Conservation (phyloP, 2,888 invertebrate species). For the Tetragonula carbonaria region DNA sequence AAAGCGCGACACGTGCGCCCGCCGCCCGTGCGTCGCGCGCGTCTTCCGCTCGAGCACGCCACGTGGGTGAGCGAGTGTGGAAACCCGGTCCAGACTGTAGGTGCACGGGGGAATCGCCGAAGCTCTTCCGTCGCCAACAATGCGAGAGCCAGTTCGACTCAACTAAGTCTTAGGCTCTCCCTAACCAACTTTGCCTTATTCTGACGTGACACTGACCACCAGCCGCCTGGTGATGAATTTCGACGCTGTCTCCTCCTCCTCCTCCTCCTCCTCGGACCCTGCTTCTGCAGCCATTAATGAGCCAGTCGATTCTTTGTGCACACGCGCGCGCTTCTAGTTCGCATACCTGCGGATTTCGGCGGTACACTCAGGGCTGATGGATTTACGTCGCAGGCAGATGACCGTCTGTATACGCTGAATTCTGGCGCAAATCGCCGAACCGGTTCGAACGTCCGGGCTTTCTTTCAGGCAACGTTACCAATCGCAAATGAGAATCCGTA, state of each 20-base stretch:
- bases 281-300: not conserved
- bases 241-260: not conserved
- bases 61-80: conserved; percentile 40
- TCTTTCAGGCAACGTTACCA: too few relatives aligned
- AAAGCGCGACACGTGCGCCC: conserved; percentile 76
- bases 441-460: too few relatives aligned
- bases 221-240: conserved; percentile 23
- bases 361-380: not conserved
- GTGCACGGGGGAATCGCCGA: not conserved
- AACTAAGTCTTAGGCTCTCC: not conserved
- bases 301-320: not conserved
- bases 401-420: too few relatives aligned
- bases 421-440: too few relatives aligned
- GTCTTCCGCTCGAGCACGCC: conserved; percentile 34
- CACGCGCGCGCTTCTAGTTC: not conserved
- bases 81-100: not conserved
- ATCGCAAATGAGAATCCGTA: too few relatives aligned
- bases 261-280: not conserved
- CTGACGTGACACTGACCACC: conserved; percentile 26
- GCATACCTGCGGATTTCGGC: not conserved
- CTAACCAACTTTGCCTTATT: conserved; percentile 4
- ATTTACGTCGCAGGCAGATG: not conserved
- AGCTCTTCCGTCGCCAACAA: conserved; percentile 20
- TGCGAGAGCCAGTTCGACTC: conserved; percentile 25
- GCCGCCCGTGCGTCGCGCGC: conserved; percentile 59